Evolutionary conservation across 2,797 vertebrate genomes (phyloP).

Genomic region (Tadarida brasiliensis): DNA sequence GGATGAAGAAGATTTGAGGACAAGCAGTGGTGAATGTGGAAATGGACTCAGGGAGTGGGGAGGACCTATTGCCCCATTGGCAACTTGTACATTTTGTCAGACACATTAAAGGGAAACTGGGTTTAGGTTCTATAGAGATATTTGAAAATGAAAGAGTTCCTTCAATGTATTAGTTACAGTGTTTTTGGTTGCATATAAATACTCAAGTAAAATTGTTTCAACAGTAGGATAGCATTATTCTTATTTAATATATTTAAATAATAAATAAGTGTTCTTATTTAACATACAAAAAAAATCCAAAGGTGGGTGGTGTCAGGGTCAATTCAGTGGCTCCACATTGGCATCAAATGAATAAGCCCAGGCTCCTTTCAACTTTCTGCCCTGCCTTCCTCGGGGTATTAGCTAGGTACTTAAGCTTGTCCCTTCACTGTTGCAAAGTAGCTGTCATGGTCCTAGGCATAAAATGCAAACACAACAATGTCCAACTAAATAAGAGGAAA

Average conservation of each 20-base stretch:
- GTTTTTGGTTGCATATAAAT: slow-evolving; percentile 35
- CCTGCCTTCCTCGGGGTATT: background rate
- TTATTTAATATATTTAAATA: background rate
- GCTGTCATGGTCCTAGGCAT: background rate
- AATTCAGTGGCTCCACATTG: background rate
- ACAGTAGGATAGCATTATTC: background rate
- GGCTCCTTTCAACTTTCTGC: background rate
- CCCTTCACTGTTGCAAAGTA: background rate
- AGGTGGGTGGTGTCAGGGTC: background rate
- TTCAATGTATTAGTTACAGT: background rate
- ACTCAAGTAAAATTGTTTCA: background rate
- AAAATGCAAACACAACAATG: background rate
- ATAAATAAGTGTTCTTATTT: background rate
- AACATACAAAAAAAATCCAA: background rate
- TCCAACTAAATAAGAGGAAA: slow-evolving; percentile 22
- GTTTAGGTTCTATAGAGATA: background rate
- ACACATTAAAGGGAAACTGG: slow-evolving; percentile 15
- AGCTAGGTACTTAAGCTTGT: background rate
- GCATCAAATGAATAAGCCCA: background rate
- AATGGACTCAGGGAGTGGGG: background rate
- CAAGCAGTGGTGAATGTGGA: background rate
- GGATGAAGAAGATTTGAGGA: slow-evolving; percentile 35
- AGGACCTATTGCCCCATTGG: background rate
- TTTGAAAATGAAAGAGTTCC: slow-evolving; percentile 40
- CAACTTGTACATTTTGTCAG: background rate